Percentiles rank a stretch among this genome's conserved stretches.
Conservation (phyloP, 1,140 invertebrate genomes). For the Lepidostoma basale region DNA sequence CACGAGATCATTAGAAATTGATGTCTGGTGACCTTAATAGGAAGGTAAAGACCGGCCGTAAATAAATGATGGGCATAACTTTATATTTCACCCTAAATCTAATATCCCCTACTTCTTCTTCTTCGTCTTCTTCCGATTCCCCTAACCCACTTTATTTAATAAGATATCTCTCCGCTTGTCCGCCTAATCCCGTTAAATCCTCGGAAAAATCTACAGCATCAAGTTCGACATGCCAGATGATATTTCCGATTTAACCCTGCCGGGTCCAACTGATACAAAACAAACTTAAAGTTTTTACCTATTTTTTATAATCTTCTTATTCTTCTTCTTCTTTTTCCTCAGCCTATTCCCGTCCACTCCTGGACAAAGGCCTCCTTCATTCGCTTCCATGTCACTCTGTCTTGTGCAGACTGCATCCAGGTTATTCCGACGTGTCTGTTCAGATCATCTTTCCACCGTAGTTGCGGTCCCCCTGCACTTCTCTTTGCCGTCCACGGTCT, state of each 20-base stretch:
- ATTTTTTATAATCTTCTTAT: too few species aligned
- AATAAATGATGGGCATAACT: conserved; percentile 18
- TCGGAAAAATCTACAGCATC: background rate
- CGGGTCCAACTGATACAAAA: too few species aligned
- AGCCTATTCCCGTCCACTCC: too few species aligned
- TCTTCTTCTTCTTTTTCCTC: too few species aligned
- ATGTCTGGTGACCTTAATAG: background rate
- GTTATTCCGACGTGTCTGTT: too few species aligned
- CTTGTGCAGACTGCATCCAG: too few species aligned
- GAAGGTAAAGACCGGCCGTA: conserved; percentile 2
- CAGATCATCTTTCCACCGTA: too few species aligned
- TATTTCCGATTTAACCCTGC: conserved; percentile 17
- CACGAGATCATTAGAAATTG: conserved; percentile 1
- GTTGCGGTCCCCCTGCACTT: too few species aligned
- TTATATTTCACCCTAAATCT: conserved; percentile 22
- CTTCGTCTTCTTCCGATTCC: background rate
- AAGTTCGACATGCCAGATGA: background rate
- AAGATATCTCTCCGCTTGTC: conserved; percentile 13
- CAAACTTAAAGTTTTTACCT: too few species aligned
- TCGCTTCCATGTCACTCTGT: too few species aligned
- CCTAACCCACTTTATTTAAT: conserved; percentile 11
- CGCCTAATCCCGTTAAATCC: conserved; percentile 7
- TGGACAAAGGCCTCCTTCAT: too few species aligned
- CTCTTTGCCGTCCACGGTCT: too few species aligned
- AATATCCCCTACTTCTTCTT: background rate